These are phyloP conservation scores for Actenoides hombroni DNA, from an alignment of 2,113 vertebrate species.

Conservation along the genomic window DNA sequence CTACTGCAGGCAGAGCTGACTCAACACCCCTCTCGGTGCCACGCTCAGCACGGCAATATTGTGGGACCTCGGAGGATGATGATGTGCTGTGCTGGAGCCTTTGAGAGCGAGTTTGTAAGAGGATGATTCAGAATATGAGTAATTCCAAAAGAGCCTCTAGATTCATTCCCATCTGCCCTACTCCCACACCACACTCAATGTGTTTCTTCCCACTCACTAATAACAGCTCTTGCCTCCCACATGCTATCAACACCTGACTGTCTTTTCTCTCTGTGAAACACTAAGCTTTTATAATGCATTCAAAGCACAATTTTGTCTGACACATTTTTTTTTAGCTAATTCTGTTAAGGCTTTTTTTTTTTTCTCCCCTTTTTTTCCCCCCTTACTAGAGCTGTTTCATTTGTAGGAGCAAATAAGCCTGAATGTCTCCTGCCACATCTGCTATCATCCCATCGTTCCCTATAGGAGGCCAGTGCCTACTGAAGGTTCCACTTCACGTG, in stretches of 20 bases:
- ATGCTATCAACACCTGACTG: conserved; percentile 47
- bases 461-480: background rate
- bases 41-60: background rate
- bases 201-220: conserved; percentile 40
- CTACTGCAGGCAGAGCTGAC: background rate
- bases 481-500: background rate
- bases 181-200: conserved; percentile 43
- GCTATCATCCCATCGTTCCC: background rate
- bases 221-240: conserved; percentile 49
- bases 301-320: conserved; percentile 62
- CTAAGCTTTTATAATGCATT: conserved; percentile 10
- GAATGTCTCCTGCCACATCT: conserved; percentile 21
- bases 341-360: background rate
- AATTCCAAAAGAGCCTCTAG: conserved; percentile 53
- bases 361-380: too few relatives aligned
- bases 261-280: conserved; percentile 24
- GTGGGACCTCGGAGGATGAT: background rate
- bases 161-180: conserved; percentile 45
- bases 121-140: conserved; percentile 41
- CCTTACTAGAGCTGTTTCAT: background rate
- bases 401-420: background rate
- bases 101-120: background rate
- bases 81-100: background rate
- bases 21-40: background rate
- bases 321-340: conserved; percentile 61